Evolutionary conservation across 1,140 invertebrate species (phyloP).

Genomic region (Melipona quadrifasciata): DNA sequence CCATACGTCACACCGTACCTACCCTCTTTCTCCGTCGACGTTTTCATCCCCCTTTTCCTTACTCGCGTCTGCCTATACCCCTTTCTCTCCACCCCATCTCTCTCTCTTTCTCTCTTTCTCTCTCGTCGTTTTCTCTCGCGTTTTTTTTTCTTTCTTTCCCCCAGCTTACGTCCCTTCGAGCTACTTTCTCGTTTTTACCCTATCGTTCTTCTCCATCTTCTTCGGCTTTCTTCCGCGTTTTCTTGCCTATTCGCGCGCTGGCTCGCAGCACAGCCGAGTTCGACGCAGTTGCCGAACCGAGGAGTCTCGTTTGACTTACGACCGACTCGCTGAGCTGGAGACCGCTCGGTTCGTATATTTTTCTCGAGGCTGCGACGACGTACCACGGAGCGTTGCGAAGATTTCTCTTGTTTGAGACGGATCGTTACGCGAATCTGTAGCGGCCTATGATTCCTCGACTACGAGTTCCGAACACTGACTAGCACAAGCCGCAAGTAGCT

Average conservation of each 20-base stretch:
- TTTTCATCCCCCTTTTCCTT: conserved; percentile 17
- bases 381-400: not conserved
- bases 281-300: conserved; percentile 36
- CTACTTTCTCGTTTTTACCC: too few relatives aligned
- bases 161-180: too few relatives aligned
- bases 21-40: not conserved
- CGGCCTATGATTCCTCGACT: too few relatives aligned
- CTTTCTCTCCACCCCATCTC: not conserved
- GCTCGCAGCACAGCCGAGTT: conserved; percentile 3
- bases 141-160: not conserved
- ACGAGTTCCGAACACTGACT: too few relatives aligned
- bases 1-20: conserved; percentile 75
- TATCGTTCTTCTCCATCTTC: not conserved
- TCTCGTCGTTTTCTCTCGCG: too few relatives aligned
- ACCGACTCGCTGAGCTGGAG: conserved; percentile 28
- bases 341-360: conserved; percentile 55
- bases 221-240: conserved; percentile 20
- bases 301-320: conserved; percentile 56
- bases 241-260: conserved; percentile 31
- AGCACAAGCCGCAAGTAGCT: too few relatives aligned
- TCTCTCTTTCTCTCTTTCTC: conserved; percentile 11
- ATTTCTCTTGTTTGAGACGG: too few relatives aligned
- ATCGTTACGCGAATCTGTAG: too few relatives aligned
- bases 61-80: conserved; percentile 35
- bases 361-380: conserved; percentile 1